These are phyloP conservation scores for Tiaroga cobitis DNA, from an alignment of 2,797 vertebrate species.

Conservation along the genomic window DNA sequence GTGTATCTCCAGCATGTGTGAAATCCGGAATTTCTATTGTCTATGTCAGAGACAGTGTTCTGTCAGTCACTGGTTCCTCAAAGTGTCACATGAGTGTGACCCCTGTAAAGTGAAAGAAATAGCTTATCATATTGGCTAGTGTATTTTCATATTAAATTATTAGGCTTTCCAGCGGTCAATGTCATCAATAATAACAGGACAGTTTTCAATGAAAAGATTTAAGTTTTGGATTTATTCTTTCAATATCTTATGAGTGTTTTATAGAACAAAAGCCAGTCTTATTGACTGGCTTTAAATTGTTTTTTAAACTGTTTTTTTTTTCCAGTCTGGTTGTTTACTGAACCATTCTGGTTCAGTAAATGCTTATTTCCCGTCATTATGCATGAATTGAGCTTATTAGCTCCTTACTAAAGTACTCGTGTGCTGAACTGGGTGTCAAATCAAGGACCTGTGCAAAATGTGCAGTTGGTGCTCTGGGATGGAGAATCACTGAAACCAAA, in stretches of 20 bases:
- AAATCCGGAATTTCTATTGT: conserved; percentile 34
- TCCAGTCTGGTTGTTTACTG: too few relatives aligned
- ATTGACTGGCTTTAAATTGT: too few relatives aligned
- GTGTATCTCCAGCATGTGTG: conserved; percentile 17
- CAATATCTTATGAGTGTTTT: neutral
- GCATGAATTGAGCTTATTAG: neutral
- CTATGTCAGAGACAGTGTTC: neutral
- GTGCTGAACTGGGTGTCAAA: neutral
- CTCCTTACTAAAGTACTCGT: neutral
- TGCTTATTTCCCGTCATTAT: neutral
- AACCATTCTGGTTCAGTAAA: neutral
- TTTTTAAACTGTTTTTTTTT: too few relatives aligned
- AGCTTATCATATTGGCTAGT: neutral
- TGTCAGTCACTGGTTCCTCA: conserved; percentile 31
- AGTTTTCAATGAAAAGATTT: neutral
- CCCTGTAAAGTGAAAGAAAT: neutral
- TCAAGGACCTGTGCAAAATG: neutral
- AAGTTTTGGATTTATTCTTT: neutral
- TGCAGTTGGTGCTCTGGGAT: neutral
- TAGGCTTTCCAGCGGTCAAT: neutral
- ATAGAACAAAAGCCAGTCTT: neutral
- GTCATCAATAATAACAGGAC: neutral
- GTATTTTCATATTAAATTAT: neutral
- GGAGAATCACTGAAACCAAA: neutral
- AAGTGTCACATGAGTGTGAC: neutral